Base-by-base conservation (phyloP, 1,140 invertebrate genomes). In the Anoplolepis gracilipes region DNA sequence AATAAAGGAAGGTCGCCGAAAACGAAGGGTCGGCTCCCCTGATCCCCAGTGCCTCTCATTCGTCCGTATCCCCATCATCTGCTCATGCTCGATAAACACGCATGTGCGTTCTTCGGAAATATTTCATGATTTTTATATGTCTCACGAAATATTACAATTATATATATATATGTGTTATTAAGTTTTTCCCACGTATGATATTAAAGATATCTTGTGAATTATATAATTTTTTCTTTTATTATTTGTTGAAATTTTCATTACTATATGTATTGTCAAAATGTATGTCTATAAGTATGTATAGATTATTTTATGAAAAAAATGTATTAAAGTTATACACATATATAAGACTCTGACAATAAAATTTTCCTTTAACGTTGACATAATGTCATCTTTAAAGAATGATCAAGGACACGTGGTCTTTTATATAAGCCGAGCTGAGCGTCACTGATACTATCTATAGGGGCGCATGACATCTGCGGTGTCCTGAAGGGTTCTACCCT, bases 1-100 rank as follows among this genome's bases (percentile, higher is more conserved):
- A 93, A 92, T 92, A 92, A 92, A 91, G 88, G 90, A 91, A 92
- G 89, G 85, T 87, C 84, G 79, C 76, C 88, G 86, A 90, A 90
- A 90, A 86, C 42, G 86, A 76, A 91, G 91, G 92, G 89, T 87
- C 69, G 75, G 65, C 78, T 79, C 86, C 88, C 90, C 77, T 77
- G 67, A 16, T 70, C 28, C 69, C 36, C 78, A 86, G 85, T 84
- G 85, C 5, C 36, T 86, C 85, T 86, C 85, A 84, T 84, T 42
- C 30, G 13, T 1, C 3, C 19, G 2, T 36, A 36, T 49, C 3
- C 16, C 11, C 7, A 49, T 65, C 64, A 33, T 59, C 22, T 33
- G 33, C 1, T 64, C 10, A n/a, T n/a, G 8, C 10, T 30, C 5
- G 25, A 42, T 30, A 69, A 25, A 8, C 39, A 49, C 49, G 36